phyloP scores from a whole-genome alignment of 2,888 invertebrate genomes.

The Amiota minor region DNA sequence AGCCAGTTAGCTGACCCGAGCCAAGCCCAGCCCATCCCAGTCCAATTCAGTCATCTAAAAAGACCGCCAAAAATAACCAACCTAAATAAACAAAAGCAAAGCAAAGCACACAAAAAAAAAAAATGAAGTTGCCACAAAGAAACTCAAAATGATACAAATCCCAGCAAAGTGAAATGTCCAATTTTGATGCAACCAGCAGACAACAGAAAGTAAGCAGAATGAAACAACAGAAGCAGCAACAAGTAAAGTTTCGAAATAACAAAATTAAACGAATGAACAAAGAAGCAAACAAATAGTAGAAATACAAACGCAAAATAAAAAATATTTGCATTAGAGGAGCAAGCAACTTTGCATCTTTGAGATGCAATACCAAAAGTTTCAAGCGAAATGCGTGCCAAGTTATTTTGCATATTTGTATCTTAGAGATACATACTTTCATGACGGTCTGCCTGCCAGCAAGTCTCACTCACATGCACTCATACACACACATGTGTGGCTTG shows the following conservation, averaged over 20 bases:
- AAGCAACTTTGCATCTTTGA: conserved; percentile 26
- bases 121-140: conserved; percentile 37
- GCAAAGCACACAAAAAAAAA: conserved; percentile 30
- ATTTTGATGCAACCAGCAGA: conserved; percentile 2
- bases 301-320: neutral
- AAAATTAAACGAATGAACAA: conserved; percentile 9
- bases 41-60: neutral
- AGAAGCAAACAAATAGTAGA: conserved; percentile 16
- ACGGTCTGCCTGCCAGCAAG: too few species aligned
- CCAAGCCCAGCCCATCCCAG: neutral
- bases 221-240: conserved; percentile 38
- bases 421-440: conserved; percentile 41
- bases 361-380: neutral
- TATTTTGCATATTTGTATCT: conserved; percentile 58
- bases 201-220: neutral
- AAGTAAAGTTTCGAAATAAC: conserved; percentile 50
- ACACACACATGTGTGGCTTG: too few species aligned
- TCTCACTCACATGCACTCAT: too few species aligned
- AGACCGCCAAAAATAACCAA: neutral
- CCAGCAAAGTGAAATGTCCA: conserved; percentile 47
- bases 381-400: conserved; percentile 56
- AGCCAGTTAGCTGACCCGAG: neutral
- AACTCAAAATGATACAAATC: neutral
- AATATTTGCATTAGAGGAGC: conserved; percentile 19
- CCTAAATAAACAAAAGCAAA: conserved; percentile 28